Evolutionary conservation across 2,113 vertebrate species (phyloP), one percentile per base, ranked within the genome.

Genomic region (Mesoclemmys tuberculata): DNA sequence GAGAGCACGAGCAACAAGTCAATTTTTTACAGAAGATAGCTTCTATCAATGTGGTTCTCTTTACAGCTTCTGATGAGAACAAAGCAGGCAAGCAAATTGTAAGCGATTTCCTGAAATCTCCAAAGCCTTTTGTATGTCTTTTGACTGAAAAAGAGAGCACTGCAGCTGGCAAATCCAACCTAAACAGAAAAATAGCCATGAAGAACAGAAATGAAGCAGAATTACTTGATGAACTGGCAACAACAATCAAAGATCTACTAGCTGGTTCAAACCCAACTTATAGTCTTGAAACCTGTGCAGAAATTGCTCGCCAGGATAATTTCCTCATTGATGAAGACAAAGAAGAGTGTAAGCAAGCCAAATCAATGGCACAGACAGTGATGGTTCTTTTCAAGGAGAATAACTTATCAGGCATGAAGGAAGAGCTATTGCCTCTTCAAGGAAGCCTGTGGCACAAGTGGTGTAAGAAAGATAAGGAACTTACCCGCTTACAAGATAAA

Each of bases 391-490:
- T 98, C 87, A 54, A 92, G 86, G 55, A 74, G 24, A 77, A 93
- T 38, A 82, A 97, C 8, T 46, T 98, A 61, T 94, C 16, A 51
- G 56, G 96, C 61, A 96, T 98, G 56, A 98, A 98, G 90, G 89
- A 97, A 27, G 54, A n/a, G 14, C 80, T 98, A 2, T 80, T 98
- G 77, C 97, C 98, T 3, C 96, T 98, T 46, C 98, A 98, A 78
- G 96, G 97, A 46, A 19, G 95, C 4, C 80, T 98, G 77, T 98
- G 98, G 98, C 71, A 96, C 78, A 3, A 6, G 0, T 98, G 98
- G 98, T 98, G 98, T 56, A 87, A 48, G 83, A 97, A 96, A 74
- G 97, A 98, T 52, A 98, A 97, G 93, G 97, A 98, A 46, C 87
- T 98, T n/a, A 81, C 97, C 87, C 83, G 96, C 14, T 83, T 98